These are phyloP conservation scores for Bicyclus anynana DNA, from an alignment of 1,140 invertebrate genomes.

Conservation along the genomic window DNA sequence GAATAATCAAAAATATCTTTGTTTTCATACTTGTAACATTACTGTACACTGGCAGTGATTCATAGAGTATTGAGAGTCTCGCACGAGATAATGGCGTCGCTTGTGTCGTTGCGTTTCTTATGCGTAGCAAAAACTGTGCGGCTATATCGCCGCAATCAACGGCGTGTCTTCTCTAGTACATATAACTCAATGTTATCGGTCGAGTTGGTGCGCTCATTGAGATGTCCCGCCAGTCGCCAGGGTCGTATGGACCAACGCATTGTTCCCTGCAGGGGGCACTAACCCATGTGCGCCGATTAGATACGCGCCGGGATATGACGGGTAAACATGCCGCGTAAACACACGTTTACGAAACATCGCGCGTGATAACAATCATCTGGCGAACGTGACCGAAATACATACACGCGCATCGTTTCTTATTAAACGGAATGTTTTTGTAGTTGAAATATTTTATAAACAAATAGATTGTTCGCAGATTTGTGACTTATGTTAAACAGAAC, in stretches of 20 bases:
- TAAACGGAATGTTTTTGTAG: background rate
- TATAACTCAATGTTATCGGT: conserved; percentile 29
- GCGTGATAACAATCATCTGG: conserved; percentile 10
- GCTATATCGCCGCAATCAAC: no score
- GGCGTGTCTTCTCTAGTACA: no score
- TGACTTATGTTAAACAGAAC: no score
- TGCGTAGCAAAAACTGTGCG: no score
- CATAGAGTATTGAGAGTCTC: background rate
- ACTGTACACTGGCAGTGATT: background rate
- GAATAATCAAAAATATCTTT: background rate
- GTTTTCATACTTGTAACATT: background rate
- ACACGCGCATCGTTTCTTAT: background rate
- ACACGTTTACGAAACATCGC: conserved; percentile 15
- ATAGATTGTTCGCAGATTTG: no score
- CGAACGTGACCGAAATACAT: conserved; percentile 1
- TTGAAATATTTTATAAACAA: no score
- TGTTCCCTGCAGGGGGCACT: conserved; percentile 68
- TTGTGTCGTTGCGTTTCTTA: no score
- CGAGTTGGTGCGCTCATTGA: conserved; percentile 16
- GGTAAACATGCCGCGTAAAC: conserved; percentile 38
- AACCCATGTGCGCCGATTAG: conserved; percentile 68
- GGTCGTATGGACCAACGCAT: conserved; percentile 62
- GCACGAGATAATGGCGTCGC: no score
- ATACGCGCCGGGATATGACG: conserved; percentile 48
- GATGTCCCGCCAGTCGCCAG: conserved; percentile 41